A percentile compares a stretch with the other conserved stretches of the same genome.
These are phyloP conservation scores for Ciconia nigra DNA, from an alignment of 2,797 vertebrate genomes.

Conservation along the genomic window DNA sequence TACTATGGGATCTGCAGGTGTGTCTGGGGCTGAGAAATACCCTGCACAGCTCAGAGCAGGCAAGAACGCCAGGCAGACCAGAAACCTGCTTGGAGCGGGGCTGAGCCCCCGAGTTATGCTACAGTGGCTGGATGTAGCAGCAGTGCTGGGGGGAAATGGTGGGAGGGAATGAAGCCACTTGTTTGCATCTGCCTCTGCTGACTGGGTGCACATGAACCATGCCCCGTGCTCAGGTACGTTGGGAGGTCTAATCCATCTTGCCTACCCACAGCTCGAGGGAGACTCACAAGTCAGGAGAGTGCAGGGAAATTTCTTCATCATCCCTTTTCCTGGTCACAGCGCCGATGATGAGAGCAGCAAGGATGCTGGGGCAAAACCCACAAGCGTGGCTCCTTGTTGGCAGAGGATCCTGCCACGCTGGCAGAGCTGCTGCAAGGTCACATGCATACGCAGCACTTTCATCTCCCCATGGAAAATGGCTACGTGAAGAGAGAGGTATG, in stretches of 20 bases:
- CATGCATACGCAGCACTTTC: fast-evolving
- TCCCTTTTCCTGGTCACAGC: neutral
- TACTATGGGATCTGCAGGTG: fast-evolving
- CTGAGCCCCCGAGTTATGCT: fast-evolving
- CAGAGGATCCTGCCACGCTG: neutral
- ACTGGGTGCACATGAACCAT: fast-evolving
- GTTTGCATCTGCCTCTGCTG: fast-evolving
- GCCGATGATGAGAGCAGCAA: neutral
- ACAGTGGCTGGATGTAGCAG: fast-evolving
- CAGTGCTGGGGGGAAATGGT: fast-evolving
- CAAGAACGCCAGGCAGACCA: neutral
- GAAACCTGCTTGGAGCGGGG: neutral
- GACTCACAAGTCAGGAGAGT: fast-evolving
- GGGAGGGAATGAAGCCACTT: too few relatives aligned
- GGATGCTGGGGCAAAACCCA: fast-evolving
- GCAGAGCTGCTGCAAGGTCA: neutral
- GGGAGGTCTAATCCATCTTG: fast-evolving
- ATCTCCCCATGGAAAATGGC: fast-evolving
- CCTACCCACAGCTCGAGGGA: neutral
- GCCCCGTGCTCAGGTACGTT: neutral
- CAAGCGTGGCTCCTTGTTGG: fast-evolving
- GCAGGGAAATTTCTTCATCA: neutral
- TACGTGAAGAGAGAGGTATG: fast-evolving
- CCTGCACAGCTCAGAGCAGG: neutral
- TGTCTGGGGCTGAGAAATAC: fast-evolving